These are phyloP conservation scores for Stenurella melanura DNA, from an alignment of 2,888 invertebrate species.

Conservation along the genomic window DNA sequence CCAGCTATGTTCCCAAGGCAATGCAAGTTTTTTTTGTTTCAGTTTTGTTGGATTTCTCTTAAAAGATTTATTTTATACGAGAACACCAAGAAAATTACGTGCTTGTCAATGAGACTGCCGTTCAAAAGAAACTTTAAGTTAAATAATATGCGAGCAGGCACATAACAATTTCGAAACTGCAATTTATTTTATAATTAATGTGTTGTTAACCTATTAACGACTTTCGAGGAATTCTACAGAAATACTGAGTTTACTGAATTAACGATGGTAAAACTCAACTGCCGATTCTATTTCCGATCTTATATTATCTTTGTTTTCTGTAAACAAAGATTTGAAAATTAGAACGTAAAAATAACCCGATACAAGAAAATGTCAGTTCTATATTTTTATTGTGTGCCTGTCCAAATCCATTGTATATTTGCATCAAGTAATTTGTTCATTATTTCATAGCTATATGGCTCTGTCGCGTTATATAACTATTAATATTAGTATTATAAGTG, in stretches of 20 bases:
- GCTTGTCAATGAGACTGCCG: neutral
- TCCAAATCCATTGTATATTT: too few relatives aligned
- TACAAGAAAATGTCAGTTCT: too few relatives aligned
- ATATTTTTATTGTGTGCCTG: too few relatives aligned
- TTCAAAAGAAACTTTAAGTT: conserved; percentile 4
- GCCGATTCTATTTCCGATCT: conserved; percentile 1
- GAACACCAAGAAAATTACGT: conserved; percentile 4
- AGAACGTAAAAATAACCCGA: too few relatives aligned
- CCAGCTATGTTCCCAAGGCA: conserved; percentile 10
- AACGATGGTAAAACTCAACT: neutral
- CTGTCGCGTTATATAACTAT: too few relatives aligned
- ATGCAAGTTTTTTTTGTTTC: conserved; percentile 16
- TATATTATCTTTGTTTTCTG: neutral
- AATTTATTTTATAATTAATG: conserved; percentile 12
- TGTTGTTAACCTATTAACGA: conserved; percentile 10
- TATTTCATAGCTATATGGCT: too few relatives aligned
- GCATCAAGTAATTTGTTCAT: too few relatives aligned
- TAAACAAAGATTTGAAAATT: neutral
- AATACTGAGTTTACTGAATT: neutral
- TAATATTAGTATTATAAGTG: too few relatives aligned
- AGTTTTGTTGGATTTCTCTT: conserved; percentile 25
- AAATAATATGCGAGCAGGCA: conserved; percentile 3
- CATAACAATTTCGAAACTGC: conserved; percentile 4
- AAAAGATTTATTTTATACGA: conserved; percentile 32
- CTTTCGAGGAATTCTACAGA: conserved; percentile 11